A percentile compares a stretch with the other conserved stretches of the same genome.
Conservation (phyloP, 2,888 invertebrate species). For the Miltochrista miniata region DNA sequence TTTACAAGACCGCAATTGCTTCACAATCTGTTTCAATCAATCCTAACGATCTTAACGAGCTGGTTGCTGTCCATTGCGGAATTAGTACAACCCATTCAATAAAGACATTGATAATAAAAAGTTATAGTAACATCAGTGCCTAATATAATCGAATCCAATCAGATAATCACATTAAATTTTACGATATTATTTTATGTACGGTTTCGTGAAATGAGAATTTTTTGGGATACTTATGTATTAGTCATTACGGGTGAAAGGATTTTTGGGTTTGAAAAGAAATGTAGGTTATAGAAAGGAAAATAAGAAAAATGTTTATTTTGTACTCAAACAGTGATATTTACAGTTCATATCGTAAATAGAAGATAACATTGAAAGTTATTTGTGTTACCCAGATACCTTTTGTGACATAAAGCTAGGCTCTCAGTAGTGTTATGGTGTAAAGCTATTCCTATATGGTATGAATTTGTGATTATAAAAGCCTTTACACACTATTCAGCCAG, state of each 20-base stretch:
- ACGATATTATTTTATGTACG: slow-evolving; percentile 37
- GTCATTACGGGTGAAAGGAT: slow-evolving; percentile 3
- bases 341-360: too few relatives aligned
- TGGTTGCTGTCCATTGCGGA: slow-evolving; percentile 23
- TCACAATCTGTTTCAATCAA: slow-evolving; percentile 28
- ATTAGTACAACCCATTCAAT: slow-evolving; percentile 33
- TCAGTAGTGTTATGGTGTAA: background rate
- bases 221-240: slow-evolving; percentile 3
- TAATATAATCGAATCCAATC: slow-evolving; percentile 36
- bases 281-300: too few relatives aligned
- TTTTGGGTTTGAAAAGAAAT: background rate
- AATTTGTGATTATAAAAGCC: too few relatives aligned
- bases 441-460: too few relatives aligned
- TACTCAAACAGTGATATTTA: too few relatives aligned
- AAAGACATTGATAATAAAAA: slow-evolving; percentile 38
- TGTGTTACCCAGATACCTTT: too few relatives aligned
- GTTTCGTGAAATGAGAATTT: slow-evolving; percentile 28
- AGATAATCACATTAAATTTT: slow-evolving; percentile 37
- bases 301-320: too few relatives aligned
- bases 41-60: slow-evolving; percentile 34
- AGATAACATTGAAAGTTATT: too few relatives aligned
- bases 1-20: slow-evolving; percentile 13
- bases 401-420: too few relatives aligned
- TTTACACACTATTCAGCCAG: too few relatives aligned
- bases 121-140: slow-evolving; percentile 33